These are phyloP conservation scores for Procambarus virginalis DNA, from an alignment of 1,140 invertebrate species.

Conservation along the genomic window DNA sequence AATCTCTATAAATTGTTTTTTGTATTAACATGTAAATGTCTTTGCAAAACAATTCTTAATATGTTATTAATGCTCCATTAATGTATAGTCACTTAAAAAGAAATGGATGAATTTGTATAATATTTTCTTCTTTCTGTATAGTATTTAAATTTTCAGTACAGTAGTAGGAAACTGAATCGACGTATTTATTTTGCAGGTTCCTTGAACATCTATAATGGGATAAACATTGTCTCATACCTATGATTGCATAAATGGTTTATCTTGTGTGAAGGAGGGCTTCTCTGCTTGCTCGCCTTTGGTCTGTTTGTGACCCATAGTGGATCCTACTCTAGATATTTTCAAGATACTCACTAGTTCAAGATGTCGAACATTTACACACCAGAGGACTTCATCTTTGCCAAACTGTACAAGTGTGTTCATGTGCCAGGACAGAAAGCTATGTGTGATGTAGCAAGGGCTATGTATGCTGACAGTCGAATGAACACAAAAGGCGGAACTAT, in stretches of 20 bases:
- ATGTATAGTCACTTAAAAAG: no score
- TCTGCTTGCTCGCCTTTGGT: no score
- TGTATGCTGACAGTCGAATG: conserved; percentile 25
- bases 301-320: no score
- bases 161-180: background rate
- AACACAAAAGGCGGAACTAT: background rate
- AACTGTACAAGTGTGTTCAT: conserved; percentile 18
- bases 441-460: conserved; percentile 14
- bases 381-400: background rate
- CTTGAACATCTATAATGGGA: background rate
- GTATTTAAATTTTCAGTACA: no score
- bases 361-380: background rate
- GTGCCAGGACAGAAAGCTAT: background rate
- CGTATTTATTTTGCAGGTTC: background rate
- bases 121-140: no score
- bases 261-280: background rate
- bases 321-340: no score
- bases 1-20: no score
- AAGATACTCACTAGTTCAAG: background rate
- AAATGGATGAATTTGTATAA: no score
- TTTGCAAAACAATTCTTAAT: no score
- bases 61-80: no score
- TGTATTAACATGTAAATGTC: no score
- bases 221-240: background rate
- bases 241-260: background rate